Evolutionary conservation across 2,888 invertebrate genomes (phyloP), one percentile per base, ranked within the genome.

Genomic region (Ectobius pallidus): DNA sequence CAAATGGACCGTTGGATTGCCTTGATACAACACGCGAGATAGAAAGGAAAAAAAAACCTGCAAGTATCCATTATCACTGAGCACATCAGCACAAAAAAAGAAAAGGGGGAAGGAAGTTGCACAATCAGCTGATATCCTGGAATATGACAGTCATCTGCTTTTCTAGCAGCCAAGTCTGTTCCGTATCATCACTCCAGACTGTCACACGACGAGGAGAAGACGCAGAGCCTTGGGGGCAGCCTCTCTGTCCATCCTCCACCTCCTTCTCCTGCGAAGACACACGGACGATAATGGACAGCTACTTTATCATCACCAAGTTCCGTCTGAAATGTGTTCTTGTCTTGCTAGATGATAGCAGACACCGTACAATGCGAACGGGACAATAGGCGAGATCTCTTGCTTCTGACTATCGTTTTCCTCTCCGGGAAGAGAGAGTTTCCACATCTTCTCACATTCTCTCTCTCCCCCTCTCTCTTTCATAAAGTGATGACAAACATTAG

Each of bases 281-380:
- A 16, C 42, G 4, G 25, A 46, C 46, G 65, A 65, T 65, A 65
- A 65, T 65, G 65, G 65, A 65, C 65, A 65, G 65, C 44, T 65
- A 65, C 65, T 65, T 65, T 65, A 65, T 65, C 65, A 65, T 65
- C 65, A 42, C 62, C 65, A 58, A 58, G 58, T 58, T 58, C 58
- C 30, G 30, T 25, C 27, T n/a, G 27, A 9, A 30, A 16, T n/a
- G 30, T n/a, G n/a, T 30, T 58, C 27, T 58, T 30, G 27, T 58
- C 27, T 30, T 30, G 18, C 27, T 30, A n/a, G 58, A 58, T 58
- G 30, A 30, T 30, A 58, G 27, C 27, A 27, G 30, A 16, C 14
- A n/a, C 58, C 27, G 27, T 30, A 58, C 30, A 30, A 27, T 3
- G n/a, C 58, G 2, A n/a, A n/a, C 58, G 30, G 27, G 30, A 58